Percentiles rank a stretch among this genome's conserved stretches.
Evolutionary conservation across 2,113 vertebrate species (phyloP).

Genomic region (Gallinago jamesoni): DNA sequence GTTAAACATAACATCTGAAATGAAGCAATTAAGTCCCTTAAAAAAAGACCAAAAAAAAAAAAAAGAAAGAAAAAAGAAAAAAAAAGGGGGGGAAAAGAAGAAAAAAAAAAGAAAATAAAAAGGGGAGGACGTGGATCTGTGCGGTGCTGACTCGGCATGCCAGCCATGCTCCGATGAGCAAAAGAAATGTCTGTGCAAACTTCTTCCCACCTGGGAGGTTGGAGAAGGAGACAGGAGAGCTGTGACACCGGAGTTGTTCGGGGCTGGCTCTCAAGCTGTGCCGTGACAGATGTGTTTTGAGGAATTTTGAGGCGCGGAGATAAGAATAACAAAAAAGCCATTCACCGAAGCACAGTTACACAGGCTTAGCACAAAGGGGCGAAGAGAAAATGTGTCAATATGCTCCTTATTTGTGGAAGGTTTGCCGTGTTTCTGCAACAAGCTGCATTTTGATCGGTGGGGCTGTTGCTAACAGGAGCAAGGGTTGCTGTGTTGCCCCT

Average conservation of each 20-base stretch:
- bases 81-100: too few relatives aligned
- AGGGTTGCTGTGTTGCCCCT: background rate
- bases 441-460: background rate
- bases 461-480: conserved; percentile 17
- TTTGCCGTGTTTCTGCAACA: conserved; percentile 11
- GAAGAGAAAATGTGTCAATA: conserved; percentile 48
- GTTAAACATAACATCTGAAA: conserved; percentile 90
- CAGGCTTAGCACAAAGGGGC: background rate
- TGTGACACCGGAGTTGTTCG: conserved; percentile 54
- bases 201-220: conserved; percentile 64
- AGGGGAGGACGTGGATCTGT: background rate
- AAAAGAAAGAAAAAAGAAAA: background rate
- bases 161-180: conserved; percentile 51
- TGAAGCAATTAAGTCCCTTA: conserved; percentile 83
- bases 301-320: conserved; percentile 60
- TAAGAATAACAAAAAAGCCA: conserved; percentile 64
- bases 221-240: conserved; percentile 43
- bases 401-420: background rate
- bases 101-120: background rate
- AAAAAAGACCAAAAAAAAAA: background rate
- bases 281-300: conserved; percentile 65
- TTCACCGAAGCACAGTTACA: conserved; percentile 35
- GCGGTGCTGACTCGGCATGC: conserved; percentile 28
- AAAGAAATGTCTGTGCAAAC: conserved; percentile 57
- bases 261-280: conserved; percentile 50